Base-by-base conservation (phyloP, 2,797 vertebrate genomes). In the Tympanoctomys barrerae region DNA sequence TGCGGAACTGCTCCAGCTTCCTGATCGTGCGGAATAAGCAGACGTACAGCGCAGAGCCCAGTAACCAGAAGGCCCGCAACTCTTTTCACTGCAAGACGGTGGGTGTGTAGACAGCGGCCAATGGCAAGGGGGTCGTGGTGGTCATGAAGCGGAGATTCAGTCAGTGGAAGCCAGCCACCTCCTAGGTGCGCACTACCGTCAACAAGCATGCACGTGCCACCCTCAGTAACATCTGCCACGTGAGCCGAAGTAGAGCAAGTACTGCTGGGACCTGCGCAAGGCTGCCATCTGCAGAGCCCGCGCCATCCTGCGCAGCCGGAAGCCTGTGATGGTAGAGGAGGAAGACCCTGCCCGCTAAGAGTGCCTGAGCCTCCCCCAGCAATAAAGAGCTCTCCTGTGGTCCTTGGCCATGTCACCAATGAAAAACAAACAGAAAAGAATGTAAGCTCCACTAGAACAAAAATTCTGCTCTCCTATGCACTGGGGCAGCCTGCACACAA, bases 151-250 rank as follows among this genome's bases (percentile, higher is more conserved):
- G 99, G 68, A 99, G 99, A 91, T 97, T 98, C 97, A 99, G 99
- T 92, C 99, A 99, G 96, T 98, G 99, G 84, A 99, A 99, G 95
- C 99, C 99, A 26, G 98, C 93, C 39, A 98, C 88, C 28, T 98
- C 98, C 1, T 99, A 99, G 0, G 98, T 99, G 94, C 99, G 99
- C 97, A 99, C 99, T 95, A 99, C 99, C 54, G 99, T 99, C 98
- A 99, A 99, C 98, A 99, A 99, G 98, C 99, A 99, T 46, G 99
- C 99, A 0, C 99, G 99, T 1, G 99, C 99, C 94, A 99, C 99
- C 2, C 99, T 99, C 54, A 99, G 98, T 98, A 99, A 99, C 97
- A 96, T 99, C 97, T 98, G 99, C 86, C 99, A 99, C 98, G 99
- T 99, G 98, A 99, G 99, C 73, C 97, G 99, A 96, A 99, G 42